Percentiles rank a stretch among this genome's conserved stretches.
Evolutionary conservation across 1,140 invertebrate genomes (phyloP).

Genomic region (Megalopta genalis): DNA sequence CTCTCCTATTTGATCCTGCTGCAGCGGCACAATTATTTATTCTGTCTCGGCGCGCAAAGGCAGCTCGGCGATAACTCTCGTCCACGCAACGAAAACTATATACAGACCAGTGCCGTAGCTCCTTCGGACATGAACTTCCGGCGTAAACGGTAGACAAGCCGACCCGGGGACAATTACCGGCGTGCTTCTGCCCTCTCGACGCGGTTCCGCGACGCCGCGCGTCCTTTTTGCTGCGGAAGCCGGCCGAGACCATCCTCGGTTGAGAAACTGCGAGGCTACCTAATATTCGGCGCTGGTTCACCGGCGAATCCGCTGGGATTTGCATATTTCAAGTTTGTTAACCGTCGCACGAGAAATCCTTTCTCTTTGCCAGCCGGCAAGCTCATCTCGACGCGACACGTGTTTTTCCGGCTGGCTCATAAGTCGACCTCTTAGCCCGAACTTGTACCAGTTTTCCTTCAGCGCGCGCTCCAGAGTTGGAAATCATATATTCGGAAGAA

Average conservation of each 20-base stretch:
- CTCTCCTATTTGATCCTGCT: constrained; percentile 22
- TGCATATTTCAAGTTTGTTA: neutral
- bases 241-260: neutral
- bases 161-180: constrained; percentile 28
- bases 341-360: too few species aligned
- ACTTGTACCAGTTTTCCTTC: too few species aligned
- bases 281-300: neutral
- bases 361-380: too few species aligned
- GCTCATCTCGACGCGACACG: too few species aligned
- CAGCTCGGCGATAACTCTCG: neutral
- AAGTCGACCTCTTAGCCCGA: too few species aligned
- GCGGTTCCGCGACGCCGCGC: neutral
- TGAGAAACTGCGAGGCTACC: neutral
- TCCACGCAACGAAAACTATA: neutral
- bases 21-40: constrained; percentile 56
- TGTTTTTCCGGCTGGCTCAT: too few species aligned
- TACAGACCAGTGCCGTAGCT: neutral
- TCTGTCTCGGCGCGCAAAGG: constrained; percentile 1
- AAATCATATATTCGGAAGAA: too few species aligned
- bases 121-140: constrained; percentile 52
- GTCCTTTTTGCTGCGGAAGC: constrained; percentile 12
- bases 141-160: constrained; percentile 34
- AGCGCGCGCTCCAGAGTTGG: too few species aligned
- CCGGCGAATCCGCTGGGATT: neutral
- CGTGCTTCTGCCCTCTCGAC: constrained; percentile 1